Percentiles rank a stretch among this genome's conserved stretches.
These are phyloP conservation scores for Tipula lateralis DNA, from an alignment of 2,888 invertebrate species.

Conservation along the genomic window DNA sequence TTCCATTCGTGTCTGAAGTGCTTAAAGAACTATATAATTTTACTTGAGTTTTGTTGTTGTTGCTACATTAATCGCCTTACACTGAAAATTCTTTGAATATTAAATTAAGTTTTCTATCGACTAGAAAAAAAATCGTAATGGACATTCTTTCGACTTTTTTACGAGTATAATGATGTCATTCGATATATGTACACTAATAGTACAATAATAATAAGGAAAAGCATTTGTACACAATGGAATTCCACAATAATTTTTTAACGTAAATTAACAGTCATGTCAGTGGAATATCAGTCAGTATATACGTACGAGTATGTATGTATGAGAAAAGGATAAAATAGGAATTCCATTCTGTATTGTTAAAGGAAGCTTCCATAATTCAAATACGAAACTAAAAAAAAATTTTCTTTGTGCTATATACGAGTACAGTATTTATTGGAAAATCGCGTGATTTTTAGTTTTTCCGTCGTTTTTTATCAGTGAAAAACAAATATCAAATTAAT, in stretches of 20 bases:
- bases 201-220: background rate
- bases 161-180: background rate
- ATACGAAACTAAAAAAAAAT: background rate
- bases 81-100: background rate
- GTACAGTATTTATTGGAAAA: background rate
- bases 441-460: background rate
- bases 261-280: background rate
- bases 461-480: background rate
- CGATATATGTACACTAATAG: background rate
- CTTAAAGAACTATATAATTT: background rate
- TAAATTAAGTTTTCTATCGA: background rate
- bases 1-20: background rate
- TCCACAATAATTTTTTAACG: background rate
- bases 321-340: background rate
- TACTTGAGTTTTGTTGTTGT: background rate
- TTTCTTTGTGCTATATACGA: background rate
- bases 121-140: background rate
- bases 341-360: background rate
- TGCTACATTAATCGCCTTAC: background rate
- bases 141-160: constrained; percentile 6
- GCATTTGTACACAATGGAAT: background rate
- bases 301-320: background rate
- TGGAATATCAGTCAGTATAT: no score
- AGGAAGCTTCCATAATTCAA: background rate
- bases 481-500: background rate